These are phyloP conservation scores for Oligia latruncula DNA, from an alignment of 2,888 invertebrate species.

Conservation along the genomic window DNA sequence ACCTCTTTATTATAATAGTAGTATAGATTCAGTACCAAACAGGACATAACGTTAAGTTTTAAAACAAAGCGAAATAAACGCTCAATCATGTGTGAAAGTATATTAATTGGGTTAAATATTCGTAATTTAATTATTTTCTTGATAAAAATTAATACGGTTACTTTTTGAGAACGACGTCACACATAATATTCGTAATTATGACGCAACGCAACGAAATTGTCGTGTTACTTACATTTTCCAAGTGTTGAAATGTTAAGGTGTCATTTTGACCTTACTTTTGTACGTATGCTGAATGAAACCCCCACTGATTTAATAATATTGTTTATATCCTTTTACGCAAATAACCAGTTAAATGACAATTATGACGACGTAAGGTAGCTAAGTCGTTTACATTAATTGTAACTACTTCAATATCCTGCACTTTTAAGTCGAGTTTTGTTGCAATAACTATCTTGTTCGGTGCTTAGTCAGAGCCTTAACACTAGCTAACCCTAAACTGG, in stretches of 20 bases:
- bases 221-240: conserved; percentile 53
- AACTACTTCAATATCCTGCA: conserved; percentile 47
- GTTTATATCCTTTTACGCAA: conserved; percentile 74
- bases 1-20: too few species aligned
- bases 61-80: conserved; percentile 53
- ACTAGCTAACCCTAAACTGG: conserved; percentile 30
- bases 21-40: neutral
- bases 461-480: conserved; percentile 2
- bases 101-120: conserved; percentile 37
- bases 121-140: conserved; percentile 29
- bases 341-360: conserved; percentile 60
- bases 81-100: conserved; percentile 59
- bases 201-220: conserved; percentile 62
- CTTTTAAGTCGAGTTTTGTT: conserved; percentile 33
- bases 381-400: conserved; percentile 29
- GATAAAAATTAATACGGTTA: conserved; percentile 26
- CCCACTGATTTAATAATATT: conserved; percentile 64
- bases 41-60: conserved; percentile 22
- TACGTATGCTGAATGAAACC: conserved; percentile 65
- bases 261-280: conserved; percentile 62
- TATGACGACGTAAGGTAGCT: conserved; percentile 18
- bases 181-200: conserved; percentile 57
- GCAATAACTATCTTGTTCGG: conserved; percentile 32
- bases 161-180: conserved; percentile 62
- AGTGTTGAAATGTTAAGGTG: conserved; percentile 65